phyloP scores from a whole-genome alignment of 2,888 invertebrate species.

The Sminthurinus aureus region DNA sequence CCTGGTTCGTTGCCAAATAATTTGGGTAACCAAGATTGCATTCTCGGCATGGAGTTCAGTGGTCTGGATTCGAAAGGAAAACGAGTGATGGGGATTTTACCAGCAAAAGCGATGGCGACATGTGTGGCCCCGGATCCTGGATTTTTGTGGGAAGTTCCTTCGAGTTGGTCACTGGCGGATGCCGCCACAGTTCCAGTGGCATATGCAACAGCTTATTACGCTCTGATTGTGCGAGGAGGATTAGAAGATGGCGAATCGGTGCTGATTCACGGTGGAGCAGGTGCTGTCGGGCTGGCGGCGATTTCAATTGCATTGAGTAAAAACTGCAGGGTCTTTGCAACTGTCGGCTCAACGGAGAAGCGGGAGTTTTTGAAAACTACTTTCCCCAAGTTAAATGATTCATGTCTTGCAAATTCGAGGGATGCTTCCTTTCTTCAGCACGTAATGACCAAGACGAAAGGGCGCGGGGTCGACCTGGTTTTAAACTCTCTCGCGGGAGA shows the following conservation, averaged over 20 bases:
- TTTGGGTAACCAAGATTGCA: slow-evolving; percentile 85
- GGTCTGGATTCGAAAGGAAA: slow-evolving; percentile 78
- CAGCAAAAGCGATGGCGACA: slow-evolving; percentile 76
- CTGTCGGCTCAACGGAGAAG: slow-evolving; percentile 88
- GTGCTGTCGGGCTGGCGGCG: slow-evolving; percentile 97
- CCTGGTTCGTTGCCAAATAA: slow-evolving; percentile 92
- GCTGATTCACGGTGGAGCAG: slow-evolving; percentile 92
- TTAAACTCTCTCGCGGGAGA: slow-evolving; percentile 95
- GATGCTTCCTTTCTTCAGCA: slow-evolving; percentile 94
- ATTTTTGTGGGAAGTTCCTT: slow-evolving; percentile 69
- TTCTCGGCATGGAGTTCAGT: slow-evolving; percentile 92
- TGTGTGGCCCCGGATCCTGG: slow-evolving; percentile 65
- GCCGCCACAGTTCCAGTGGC: slow-evolving; percentile 73
- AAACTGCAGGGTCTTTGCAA: slow-evolving; percentile 90
- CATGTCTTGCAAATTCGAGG: slow-evolving; percentile 88
- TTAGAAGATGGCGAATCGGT: slow-evolving; percentile 85
- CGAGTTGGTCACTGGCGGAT: slow-evolving; percentile 70
- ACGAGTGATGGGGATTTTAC: slow-evolving; percentile 92
- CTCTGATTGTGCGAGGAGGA: slow-evolving; percentile 81
- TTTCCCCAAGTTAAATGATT: slow-evolving; percentile 78
- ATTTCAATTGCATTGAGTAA: slow-evolving; percentile 90
- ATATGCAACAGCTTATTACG: slow-evolving; percentile 72
- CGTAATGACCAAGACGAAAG: slow-evolving; percentile 81
- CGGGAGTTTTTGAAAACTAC: slow-evolving; percentile 84
- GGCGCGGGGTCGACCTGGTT: slow-evolving; percentile 92